phyloP scores from a whole-genome alignment of 1,140 invertebrate genomes.

The Drosophila parvula region DNA sequence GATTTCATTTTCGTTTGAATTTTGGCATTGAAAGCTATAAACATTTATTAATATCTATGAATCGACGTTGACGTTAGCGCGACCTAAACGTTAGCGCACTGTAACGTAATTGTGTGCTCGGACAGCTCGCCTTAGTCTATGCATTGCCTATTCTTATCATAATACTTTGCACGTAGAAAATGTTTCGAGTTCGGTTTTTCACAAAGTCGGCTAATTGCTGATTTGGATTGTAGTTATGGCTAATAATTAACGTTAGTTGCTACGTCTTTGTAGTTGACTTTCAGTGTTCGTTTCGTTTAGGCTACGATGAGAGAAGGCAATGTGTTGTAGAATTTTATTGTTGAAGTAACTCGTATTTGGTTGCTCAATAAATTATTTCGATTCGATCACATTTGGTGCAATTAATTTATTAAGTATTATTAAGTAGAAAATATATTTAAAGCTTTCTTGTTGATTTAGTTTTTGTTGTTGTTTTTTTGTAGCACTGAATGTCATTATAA shows the following conservation, averaged over 20 bases:
- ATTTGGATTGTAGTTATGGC: slow-evolving; percentile 3
- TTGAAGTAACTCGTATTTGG: slow-evolving; percentile 51
- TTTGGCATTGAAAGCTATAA: slow-evolving; percentile 77
- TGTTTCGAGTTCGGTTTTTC: slow-evolving; percentile 18
- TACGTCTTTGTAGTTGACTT: slow-evolving; percentile 39
- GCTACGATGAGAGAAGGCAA: slow-evolving; percentile 76
- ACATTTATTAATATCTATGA: slow-evolving; percentile 78
- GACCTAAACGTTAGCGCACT: slow-evolving; percentile 64
- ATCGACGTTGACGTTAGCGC: slow-evolving; percentile 60
- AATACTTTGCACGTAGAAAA: slow-evolving; percentile 64
- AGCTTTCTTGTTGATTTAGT: slow-evolving; percentile 59
- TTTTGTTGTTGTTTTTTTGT: slow-evolving; percentile 21
- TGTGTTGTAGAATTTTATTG: slow-evolving; percentile 71
- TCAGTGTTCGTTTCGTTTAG: slow-evolving; percentile 44
- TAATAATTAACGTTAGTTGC: slow-evolving; percentile 47
- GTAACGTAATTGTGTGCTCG: slow-evolving; percentile 33
- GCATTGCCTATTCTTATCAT: slow-evolving; percentile 52
- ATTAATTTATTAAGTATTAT: slow-evolving; percentile 50
- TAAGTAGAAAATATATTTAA: slow-evolving; percentile 78
- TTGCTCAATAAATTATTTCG: slow-evolving; percentile 44
- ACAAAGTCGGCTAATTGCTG: slow-evolving; percentile 6
- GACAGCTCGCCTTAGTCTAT: slow-evolving; percentile 56
- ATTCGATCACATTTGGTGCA: slow-evolving; percentile 79
- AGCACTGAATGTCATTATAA: slow-evolving; percentile 43
- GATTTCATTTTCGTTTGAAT: slow-evolving; percentile 83